These are phyloP conservation scores for Synergus umbraculus DNA, from an alignment of 2,888 invertebrate genomes.

Conservation along the genomic window DNA sequence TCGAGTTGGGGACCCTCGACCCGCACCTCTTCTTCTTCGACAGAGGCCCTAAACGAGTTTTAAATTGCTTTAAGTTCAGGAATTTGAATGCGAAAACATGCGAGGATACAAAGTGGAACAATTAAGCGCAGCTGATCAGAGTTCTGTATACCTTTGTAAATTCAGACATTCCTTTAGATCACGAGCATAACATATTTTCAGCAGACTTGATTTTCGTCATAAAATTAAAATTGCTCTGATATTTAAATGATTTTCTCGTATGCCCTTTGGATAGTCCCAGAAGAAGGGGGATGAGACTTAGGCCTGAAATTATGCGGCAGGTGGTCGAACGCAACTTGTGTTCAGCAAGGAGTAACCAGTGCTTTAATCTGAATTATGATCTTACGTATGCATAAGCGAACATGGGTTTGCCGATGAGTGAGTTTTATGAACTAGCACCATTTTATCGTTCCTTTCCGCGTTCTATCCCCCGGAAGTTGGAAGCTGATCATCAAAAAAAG, in stretches of 20 bases:
- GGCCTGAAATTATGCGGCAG: slow-evolving; percentile 57
- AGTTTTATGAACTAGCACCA: slow-evolving; percentile 53
- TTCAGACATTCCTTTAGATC: neutral
- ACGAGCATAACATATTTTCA: neutral
- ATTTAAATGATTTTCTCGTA: neutral
- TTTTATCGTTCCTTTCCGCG: slow-evolving; percentile 20
- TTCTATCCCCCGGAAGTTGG: slow-evolving; percentile 30
- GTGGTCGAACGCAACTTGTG: slow-evolving; percentile 54
- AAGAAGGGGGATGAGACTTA: slow-evolving; percentile 42
- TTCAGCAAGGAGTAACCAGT: slow-evolving; percentile 46
- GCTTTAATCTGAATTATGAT: slow-evolving; percentile 57
- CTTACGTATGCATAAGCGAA: slow-evolving; percentile 51
- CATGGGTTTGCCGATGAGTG: slow-evolving; percentile 44
- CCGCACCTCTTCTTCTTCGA: slow-evolving; percentile 44
- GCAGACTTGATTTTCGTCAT: neutral
- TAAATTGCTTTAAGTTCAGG: slow-evolving; percentile 63
- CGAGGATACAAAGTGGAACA: slow-evolving; percentile 35
- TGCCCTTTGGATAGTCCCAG: neutral
- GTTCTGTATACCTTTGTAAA: neutral
- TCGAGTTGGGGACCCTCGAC: slow-evolving; percentile 45
- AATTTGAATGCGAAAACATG: slow-evolving; percentile 38
- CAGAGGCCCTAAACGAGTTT: slow-evolving; percentile 68
- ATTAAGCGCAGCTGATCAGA: slow-evolving; percentile 38
- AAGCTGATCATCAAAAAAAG: slow-evolving; percentile 7
- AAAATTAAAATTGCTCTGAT: neutral